Evolutionary conservation across 2,888 invertebrate species (phyloP).

Genomic region (Melanotus villosus): DNA sequence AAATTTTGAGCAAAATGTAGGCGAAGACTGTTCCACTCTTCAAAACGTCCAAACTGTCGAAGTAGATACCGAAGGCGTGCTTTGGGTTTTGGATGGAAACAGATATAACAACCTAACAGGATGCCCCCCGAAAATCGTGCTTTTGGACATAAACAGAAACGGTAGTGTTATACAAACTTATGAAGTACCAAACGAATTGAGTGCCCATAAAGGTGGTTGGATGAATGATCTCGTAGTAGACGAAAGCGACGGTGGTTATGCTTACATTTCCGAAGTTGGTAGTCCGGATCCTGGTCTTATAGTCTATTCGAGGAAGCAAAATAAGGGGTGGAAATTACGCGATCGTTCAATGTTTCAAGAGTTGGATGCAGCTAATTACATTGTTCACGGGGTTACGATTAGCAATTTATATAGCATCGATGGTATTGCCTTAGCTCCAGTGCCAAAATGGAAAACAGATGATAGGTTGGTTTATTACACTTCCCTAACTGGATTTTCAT

Average conservation of each 20-base stretch:
- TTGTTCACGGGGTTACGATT: conserved; percentile 72
- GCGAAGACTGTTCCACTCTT: conserved; percentile 72
- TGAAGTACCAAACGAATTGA: conserved; percentile 73
- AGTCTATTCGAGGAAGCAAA: conserved; percentile 76
- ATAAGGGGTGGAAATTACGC: conserved; percentile 78
- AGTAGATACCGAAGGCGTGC: conserved; percentile 78
- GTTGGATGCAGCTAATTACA: conserved; percentile 72
- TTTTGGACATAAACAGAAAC: conserved; percentile 75
- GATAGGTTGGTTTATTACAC: conserved; percentile 58
- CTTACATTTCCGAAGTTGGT: conserved; percentile 80
- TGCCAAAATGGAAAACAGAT: conserved; percentile 66
- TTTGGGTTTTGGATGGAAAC: conserved; percentile 81
- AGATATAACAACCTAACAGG: conserved; percentile 73
- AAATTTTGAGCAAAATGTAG: conserved; percentile 76
- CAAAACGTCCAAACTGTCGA: conserved; percentile 83
- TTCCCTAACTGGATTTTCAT: conserved; percentile 61
- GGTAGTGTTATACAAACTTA: conserved; percentile 71
- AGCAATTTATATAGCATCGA: conserved; percentile 74
- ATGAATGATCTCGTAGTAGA: conserved; percentile 81
- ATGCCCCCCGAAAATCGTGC: conserved; percentile 78
- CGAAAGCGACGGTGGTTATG: conserved; percentile 75
- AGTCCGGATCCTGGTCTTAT: conserved; percentile 79
- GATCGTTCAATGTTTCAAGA: conserved; percentile 77
- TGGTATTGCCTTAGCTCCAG: conserved; percentile 81
- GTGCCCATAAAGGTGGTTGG: conserved; percentile 72